These are phyloP conservation scores for Deilephila elpenor DNA, from an alignment of 2,888 invertebrate genomes.

Conservation along the genomic window DNA sequence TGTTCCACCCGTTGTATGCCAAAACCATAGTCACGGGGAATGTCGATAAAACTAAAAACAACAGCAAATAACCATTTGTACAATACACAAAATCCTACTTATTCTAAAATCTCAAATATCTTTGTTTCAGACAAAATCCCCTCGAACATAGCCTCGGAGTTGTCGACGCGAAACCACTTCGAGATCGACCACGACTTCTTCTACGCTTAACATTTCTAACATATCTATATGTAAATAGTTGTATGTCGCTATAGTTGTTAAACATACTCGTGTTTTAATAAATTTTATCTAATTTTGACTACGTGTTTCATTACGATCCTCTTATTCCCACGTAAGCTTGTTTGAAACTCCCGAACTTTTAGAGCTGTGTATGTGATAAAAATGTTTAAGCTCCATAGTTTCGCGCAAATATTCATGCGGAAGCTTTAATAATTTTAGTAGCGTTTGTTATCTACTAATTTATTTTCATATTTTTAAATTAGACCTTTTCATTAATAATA, in stretches of 20 bases:
- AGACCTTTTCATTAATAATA: too few species aligned
- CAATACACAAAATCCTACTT: too few species aligned
- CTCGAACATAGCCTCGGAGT: slow-evolving; percentile 90
- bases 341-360: not conserved
- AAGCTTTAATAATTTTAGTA: not conserved
- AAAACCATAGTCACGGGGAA: too few species aligned
- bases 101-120: not conserved
- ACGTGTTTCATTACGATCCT: slow-evolving; percentile 19
- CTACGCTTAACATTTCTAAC: slow-evolving; percentile 56
- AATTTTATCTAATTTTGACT: slow-evolving; percentile 18
- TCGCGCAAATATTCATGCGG: not conserved
- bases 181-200: slow-evolving; percentile 75
- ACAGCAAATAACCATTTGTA: too few species aligned
- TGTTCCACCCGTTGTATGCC: too few species aligned
- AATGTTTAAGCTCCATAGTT: not conserved
- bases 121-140: slow-evolving; percentile 89
- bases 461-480: too few species aligned
- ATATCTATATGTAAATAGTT: slow-evolving; percentile 5
- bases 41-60: too few species aligned
- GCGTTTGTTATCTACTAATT: too few species aligned
- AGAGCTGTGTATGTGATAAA: not conserved
- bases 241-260: slow-evolving; percentile 24
- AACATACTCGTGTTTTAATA: slow-evolving; percentile 10
- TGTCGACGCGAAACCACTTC: slow-evolving; percentile 88
- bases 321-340: not conserved